Base-by-base conservation (phyloP, 1,140 invertebrate species). In the Apolygus lucorum region DNA sequence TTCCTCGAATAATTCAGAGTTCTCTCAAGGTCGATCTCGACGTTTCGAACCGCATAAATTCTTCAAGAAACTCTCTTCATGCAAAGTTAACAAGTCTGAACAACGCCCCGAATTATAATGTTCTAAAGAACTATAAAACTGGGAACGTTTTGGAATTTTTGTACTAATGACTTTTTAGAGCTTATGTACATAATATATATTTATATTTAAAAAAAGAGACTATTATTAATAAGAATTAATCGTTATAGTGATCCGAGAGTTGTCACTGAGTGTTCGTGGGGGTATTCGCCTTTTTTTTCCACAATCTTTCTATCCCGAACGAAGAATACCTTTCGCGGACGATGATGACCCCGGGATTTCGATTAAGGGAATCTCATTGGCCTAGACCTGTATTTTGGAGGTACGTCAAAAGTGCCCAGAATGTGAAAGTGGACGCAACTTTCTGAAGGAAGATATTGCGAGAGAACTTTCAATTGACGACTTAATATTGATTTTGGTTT, bases 181-280 rank as follows among this genome's bases (percentile, higher is more conserved):
- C 71, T 72, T 72, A 72, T 72, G 71, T 72, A 72, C 26, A 72
- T 72, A 72, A 68, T 59, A 59, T 69, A 70, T 70, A 72, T 72
- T 69, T 72, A 68, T 72, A 70, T 70, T 49, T 63, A 70, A 52
- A 52, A 70, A 69, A 72, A 71, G 65, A 71, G 70, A 71, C 70
- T 71, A 70, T 71, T 67, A 67, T 29, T 34, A 42, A 28, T 64
- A 34, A 28, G 64, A 29, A 29, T 28, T 66, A 66, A 29, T 34
- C n/a, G 17, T 42, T n/a, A 34, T 34, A 34, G 27, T 29, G 29
- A 34, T 29, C 26, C n/a, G 64, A 66, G n/a, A 66, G 14, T 28
- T 66, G 29, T 34, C 28, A 26, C 27, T 63, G 62, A 26, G 17
- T 26, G 14, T 63, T 25, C 26, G 62, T 63, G 27, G 14, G 21